Base-by-base conservation (phyloP, 2,797 vertebrate genomes). In the Enteromius trimaculatus region DNA sequence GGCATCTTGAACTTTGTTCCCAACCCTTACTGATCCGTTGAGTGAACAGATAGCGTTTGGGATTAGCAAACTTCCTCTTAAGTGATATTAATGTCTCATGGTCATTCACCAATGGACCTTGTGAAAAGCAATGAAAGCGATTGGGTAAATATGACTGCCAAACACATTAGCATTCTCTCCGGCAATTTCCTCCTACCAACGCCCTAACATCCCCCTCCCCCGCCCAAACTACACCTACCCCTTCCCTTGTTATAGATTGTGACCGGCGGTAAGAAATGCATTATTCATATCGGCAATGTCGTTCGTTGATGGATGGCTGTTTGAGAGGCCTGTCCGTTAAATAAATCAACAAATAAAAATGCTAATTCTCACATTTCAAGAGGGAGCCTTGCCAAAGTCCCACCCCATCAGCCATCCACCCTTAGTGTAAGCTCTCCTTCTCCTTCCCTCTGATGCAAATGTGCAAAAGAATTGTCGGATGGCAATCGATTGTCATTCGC, bases 281-380 rank as follows among this genome's bases (percentile, higher is more conserved):
- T 98, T 99, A 98, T 99, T 99, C 97, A 99, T 98, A 97, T 96
- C 96, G 93, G 93, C 93, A 94, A 94, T 97, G 97, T 96, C 97
- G 96, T 95, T 92, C 93, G 95, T 95, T 98, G 97, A 99, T 98
- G 96, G 97, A 99, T 98, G 97, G 96, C 96, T 97, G 96, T 96
- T 97, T 96, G 95, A 97, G 95, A 97, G 94, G 95, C 90, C 96
- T 97, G 96, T 98, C 97, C 95, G 97, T 98, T 99, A 98, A 98
- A 98, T 99, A 99, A 99, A 98, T 98, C 97, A 98, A 98, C 97
- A 98, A 99, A 99, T 99, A 97, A 98, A 98, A 97, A 98, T 98
- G 97, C 96, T 97, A 99, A 99, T 99, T 96, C 96, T 98, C 97
- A 98, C 97, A 98, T 98, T 99, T 98, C 85, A 87, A 92, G 91